Evolutionary conservation across 1,140 invertebrate species (phyloP), one percentile per base, ranked within the genome.

Genomic region (Sesamia nonagrioides): DNA sequence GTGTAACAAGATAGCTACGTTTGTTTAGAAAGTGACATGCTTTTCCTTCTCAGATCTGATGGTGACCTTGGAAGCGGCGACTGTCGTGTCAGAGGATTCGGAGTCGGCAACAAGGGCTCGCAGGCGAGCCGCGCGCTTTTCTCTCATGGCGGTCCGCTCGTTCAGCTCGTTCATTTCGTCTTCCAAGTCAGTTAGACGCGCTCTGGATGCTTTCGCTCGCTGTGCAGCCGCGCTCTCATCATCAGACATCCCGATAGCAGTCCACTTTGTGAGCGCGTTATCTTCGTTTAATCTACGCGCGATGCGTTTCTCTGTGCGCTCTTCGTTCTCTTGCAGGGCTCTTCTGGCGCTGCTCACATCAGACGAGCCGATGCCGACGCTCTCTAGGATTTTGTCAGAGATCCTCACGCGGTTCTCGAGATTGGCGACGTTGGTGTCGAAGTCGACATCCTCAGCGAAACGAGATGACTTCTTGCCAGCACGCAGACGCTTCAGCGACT

Each of bases 331-430:
- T 66, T 93, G 92, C 18, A 95, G 82, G n/a, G 94, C 93, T 58
- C 91, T 83, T 69, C 92, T 89, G 8, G 93, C 91, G 45, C 89
- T 82, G 54, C 86, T 92, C 6, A 94, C 91, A 13, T 95, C 95
- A 17, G 86, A 86, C 35, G 88, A 84, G 0, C 89, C 88, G 60
- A 94, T 84, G 5, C 96, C 96, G 2, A 96, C 95, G 73, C 91
- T 95, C 82, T 96, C 96, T 37, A 96, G 89, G 33, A 96, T 95
- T 87, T 96, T 96, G 69, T 96, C 96, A 3, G 96, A 95, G 72
- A 96, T 93, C 35, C 95, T 90, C 82, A 96, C 92, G 54, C 95
- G 92, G 58, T 94, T 95, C 79, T 95, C 95, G 27, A 96, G 86
- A 73, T 93, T 96, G 60, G 95, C 88, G 1, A 96, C 95, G 33